Percentiles rank a stretch among this genome's conserved stretches.
Evolutionary conservation across 2,113 vertebrate genomes (phyloP).

Genomic region (Origma solitaria): DNA sequence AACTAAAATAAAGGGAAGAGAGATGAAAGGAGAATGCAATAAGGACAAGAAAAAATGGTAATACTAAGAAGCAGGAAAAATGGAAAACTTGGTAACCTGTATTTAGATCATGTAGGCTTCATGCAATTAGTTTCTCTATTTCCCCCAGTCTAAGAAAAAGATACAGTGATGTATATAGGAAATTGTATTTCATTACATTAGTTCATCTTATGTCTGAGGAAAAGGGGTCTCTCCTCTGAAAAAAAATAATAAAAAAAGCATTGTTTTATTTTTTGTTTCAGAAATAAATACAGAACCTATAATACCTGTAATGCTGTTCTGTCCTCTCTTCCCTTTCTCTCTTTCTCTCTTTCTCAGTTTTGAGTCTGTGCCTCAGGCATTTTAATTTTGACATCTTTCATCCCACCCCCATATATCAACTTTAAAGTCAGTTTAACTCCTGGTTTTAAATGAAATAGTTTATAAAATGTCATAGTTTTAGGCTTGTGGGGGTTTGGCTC

Average conservation of each 20-base stretch:
- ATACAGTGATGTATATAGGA: neutral
- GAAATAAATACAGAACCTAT: neutral
- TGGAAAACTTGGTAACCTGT: neutral
- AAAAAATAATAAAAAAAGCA: neutral
- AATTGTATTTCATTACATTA: neutral
- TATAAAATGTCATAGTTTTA: neutral
- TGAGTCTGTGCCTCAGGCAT: neutral
- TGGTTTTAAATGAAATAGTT: constrained; percentile 21
- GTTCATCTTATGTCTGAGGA: neutral
- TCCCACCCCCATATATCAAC: neutral
- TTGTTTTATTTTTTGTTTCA: neutral
- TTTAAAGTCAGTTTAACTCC: constrained; percentile 5
- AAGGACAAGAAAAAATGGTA: neutral
- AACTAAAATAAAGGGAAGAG: neutral
- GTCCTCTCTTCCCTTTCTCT: neutral
- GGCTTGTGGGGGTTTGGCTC: neutral
- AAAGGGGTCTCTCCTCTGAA: neutral
- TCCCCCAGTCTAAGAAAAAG: neutral
- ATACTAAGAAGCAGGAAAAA: neutral
- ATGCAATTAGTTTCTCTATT: neutral
- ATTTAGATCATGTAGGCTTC: neutral
- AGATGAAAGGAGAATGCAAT: neutral
- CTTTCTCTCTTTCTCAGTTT: neutral
- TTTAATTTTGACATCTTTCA: constrained; percentile 21
- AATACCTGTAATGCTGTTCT: neutral